These are phyloP conservation scores for Cheumatopsyche charites DNA, from an alignment of 1,140 invertebrate genomes.

Conservation along the genomic window DNA sequence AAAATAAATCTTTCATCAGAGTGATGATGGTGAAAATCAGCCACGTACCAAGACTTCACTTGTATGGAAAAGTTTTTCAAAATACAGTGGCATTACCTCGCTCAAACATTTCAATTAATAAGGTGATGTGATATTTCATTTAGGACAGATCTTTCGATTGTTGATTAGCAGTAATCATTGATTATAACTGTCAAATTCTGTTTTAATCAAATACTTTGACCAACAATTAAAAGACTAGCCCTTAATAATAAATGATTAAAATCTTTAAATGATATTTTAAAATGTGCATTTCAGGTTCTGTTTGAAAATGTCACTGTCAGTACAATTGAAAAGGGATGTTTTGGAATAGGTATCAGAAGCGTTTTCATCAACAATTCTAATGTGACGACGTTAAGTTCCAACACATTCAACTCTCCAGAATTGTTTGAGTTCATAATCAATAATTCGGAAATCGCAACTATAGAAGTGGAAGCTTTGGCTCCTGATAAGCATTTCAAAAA, in stretches of 20 bases:
- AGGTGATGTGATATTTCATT: background rate
- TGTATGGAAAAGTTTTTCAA: slow-evolving; percentile 65
- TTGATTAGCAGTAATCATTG: too few relatives aligned
- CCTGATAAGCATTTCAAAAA: slow-evolving; percentile 65
- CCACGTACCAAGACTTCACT: slow-evolving; percentile 54
- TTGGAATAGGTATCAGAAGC: slow-evolving; percentile 68
- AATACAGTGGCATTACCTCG: background rate
- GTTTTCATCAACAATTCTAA: slow-evolving; percentile 65
- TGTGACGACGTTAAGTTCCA: slow-evolving; percentile 62
- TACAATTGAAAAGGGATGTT: slow-evolving; percentile 65
- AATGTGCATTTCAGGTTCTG: slow-evolving; percentile 63
- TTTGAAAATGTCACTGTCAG: slow-evolving; percentile 67
- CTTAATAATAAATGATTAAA: too few relatives aligned
- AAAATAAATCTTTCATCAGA: slow-evolving; percentile 13
- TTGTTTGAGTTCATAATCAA: slow-evolving; percentile 65
- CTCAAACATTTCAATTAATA: background rate
- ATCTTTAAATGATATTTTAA: too few relatives aligned
- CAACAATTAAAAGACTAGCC: too few relatives aligned
- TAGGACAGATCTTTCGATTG: too few relatives aligned
- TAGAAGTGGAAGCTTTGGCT: slow-evolving; percentile 71
- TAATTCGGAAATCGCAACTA: slow-evolving; percentile 65
- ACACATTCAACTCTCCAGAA: slow-evolving; percentile 72
- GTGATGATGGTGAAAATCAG: background rate
- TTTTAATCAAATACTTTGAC: too few relatives aligned
- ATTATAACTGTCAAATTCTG: too few relatives aligned